Evolutionary conservation across 2,797 vertebrate genomes (phyloP).

Genomic region (Alcedo atthis): DNA sequence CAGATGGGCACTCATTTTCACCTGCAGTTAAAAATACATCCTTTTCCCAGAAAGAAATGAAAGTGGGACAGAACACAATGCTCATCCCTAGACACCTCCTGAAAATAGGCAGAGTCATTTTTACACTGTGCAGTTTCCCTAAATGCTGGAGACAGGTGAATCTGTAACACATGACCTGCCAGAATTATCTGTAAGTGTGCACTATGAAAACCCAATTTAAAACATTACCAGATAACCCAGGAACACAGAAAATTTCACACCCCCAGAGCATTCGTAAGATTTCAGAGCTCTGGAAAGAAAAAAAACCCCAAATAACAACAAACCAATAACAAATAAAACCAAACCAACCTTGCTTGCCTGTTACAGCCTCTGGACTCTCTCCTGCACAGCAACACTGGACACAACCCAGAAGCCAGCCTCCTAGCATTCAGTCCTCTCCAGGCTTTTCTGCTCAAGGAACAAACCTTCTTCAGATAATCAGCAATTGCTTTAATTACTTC

Average conservation of each 20-base stretch:
- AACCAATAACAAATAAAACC: too few relatives aligned
- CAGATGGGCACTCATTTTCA: not conserved
- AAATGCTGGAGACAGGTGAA: not conserved
- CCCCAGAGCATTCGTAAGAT: not conserved
- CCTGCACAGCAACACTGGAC: not conserved
- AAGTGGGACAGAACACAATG: rapidly evolving
- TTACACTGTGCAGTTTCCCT: rapidly evolving
- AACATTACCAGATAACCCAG: not conserved
- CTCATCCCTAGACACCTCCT: not conserved
- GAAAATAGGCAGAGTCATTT: not conserved
- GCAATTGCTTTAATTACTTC: not conserved
- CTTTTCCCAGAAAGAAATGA: not conserved
- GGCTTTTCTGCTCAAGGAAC: not conserved
- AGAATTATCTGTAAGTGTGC: rapidly evolving
- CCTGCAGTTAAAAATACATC: not conserved
- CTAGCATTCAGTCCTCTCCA: not conserved
- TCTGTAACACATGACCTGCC: rapidly evolving
- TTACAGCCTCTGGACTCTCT: not conserved
- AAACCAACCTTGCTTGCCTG: not conserved
- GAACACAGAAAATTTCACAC: not conserved
- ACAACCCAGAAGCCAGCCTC: not conserved
- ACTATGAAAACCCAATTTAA: rapidly evolving
- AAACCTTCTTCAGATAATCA: not conserved
- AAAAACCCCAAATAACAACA: too few relatives aligned
- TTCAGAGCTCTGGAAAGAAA: rapidly evolving